Evolutionary conservation across 2,797 vertebrate species (phyloP).

Genomic region (Austrolebias charrua): DNA sequence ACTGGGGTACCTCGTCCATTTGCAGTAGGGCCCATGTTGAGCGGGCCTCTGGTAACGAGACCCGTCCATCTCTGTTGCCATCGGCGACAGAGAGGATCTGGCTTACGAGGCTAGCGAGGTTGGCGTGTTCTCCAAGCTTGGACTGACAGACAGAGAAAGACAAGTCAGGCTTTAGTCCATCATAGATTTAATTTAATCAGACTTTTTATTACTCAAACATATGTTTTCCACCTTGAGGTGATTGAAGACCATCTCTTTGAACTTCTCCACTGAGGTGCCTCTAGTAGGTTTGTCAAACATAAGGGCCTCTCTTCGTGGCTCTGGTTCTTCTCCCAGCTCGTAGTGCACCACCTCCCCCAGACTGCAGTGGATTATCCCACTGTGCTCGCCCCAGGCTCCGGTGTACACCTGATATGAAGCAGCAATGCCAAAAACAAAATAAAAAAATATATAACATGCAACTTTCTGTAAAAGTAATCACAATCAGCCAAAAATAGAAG

Average conservation of each 20-base stretch:
- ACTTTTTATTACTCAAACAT: neutral
- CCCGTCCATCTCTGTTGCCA: conserved; percentile 93
- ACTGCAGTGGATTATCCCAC: conserved; percentile 93
- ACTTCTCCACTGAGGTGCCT: conserved; percentile 98
- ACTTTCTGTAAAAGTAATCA: neutral
- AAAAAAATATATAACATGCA: neutral
- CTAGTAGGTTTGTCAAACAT: conserved; percentile 95
- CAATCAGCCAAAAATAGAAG: too few relatives aligned
- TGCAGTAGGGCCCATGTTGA: conserved; percentile 97
- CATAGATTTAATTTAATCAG: neutral
- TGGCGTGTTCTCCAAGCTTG: conserved; percentile 93
- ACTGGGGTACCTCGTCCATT: conserved; percentile 83
- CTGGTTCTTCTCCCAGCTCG: conserved; percentile 89
- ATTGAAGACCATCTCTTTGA: conserved; percentile 95
- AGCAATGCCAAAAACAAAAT: neutral
- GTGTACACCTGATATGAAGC: conserved; percentile 86
- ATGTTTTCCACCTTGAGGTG: conserved; percentile 88
- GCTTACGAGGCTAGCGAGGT: conserved; percentile 87
- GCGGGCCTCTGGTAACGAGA: conserved; percentile 94
- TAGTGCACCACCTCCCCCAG: conserved; percentile 87
- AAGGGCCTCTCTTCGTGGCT: conserved; percentile 87
- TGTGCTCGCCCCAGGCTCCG: conserved; percentile 93
- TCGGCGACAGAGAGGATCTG: conserved; percentile 92
- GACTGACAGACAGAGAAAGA: conserved; percentile 74
- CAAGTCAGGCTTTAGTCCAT: neutral